A percentile compares a stretch with the other conserved stretches of the same genome.
These are phyloP conservation scores for Drosophila ironensis DNA, from an alignment of 1,140 invertebrate genomes.

Conservation along the genomic window DNA sequence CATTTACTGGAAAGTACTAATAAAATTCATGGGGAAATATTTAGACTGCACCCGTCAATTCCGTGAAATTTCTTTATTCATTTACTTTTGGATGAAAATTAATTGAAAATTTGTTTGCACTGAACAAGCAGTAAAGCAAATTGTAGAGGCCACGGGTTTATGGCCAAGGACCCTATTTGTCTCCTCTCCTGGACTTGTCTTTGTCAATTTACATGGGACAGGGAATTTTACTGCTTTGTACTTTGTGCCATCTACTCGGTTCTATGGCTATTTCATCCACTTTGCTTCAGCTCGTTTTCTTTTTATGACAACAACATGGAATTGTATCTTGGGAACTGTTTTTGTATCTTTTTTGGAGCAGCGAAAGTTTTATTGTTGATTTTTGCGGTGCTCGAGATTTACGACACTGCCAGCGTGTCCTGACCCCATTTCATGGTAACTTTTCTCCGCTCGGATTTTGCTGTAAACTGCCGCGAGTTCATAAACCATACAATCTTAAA, in stretches of 20 bases:
- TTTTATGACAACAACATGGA: slow-evolving; percentile 57
- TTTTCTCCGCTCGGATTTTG: slow-evolving; percentile 5
- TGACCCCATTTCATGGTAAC: slow-evolving; percentile 35
- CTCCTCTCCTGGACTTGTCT: neutral
- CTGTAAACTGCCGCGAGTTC: slow-evolving; percentile 22
- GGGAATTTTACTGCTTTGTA: slow-evolving; percentile 40
- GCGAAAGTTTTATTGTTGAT: slow-evolving; percentile 72
- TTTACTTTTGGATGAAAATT: neutral
- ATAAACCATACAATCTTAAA: slow-evolving; percentile 64
- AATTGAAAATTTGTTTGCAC: slow-evolving; percentile 18
- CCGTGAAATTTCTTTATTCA: neutral
- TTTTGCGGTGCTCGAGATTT: slow-evolving; percentile 66
- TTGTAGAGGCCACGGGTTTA: neutral
- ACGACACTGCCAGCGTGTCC: slow-evolving; percentile 41
- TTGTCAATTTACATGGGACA: slow-evolving; percentile 49
- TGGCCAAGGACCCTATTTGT: neutral
- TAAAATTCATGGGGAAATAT: too few species aligned
- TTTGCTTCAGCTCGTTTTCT: slow-evolving; percentile 29
- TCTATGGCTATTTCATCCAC: slow-evolving; percentile 37
- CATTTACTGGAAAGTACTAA: too few species aligned
- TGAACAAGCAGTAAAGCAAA: slow-evolving; percentile 38
- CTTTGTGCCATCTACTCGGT: slow-evolving; percentile 1
- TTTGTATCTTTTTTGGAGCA: slow-evolving; percentile 47
- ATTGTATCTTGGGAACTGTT: slow-evolving; percentile 64
- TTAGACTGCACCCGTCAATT: too few species aligned